Evolutionary conservation across 2,888 invertebrate genomes (phyloP), one percentile per base, ranked within the genome.

Genomic region (Sphaerophoria taeniata): DNA sequence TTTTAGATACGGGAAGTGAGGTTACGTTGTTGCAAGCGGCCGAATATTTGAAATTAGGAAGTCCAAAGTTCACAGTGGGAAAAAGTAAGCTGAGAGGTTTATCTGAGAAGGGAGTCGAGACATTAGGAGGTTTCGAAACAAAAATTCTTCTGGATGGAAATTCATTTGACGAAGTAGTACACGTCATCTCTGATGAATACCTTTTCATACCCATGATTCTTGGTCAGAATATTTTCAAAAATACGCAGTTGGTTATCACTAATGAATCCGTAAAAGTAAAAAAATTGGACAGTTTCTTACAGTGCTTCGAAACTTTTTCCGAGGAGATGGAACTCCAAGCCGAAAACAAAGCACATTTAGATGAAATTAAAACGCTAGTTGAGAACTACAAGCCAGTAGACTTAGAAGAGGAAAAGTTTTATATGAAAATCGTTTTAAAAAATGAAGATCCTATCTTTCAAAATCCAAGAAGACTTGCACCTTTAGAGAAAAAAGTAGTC

Each of bases 1-100:
- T 61, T 6, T 14, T 45, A 31, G 61, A 61, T 61, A 61, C 61
- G 45, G 61, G 61, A 1, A 61, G 61, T 36, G 61, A 61, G 16
- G 45, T 63, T 16, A 63, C 63, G n/a, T 33, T 63, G 7, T 14
- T 49, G 7, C 47, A 47, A 4, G 14, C n/a, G 11, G 33, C 6
- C 33, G 47, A 63, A 14, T 49, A 36, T 33, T 31, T 33, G 9
- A 36, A 33, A n/a, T 9, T 9, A 47, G 24, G 24, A 24, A 24
- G 24, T 24, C 24, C 24, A 24, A 24, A 24, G 24, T 24, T 24
- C 24, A 24, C 24, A 24, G 24, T 24, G 24, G 24, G 24, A 24
- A 24, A 24, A 24, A 24, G 24, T 24, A 24, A 24, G 24, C 24
- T 24, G 2, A 24, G 24, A 24, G 24, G 24, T 24, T 24, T 24